Conservation (phyloP, 1,140 invertebrate species). For the Aleiodes sp. region DNA sequence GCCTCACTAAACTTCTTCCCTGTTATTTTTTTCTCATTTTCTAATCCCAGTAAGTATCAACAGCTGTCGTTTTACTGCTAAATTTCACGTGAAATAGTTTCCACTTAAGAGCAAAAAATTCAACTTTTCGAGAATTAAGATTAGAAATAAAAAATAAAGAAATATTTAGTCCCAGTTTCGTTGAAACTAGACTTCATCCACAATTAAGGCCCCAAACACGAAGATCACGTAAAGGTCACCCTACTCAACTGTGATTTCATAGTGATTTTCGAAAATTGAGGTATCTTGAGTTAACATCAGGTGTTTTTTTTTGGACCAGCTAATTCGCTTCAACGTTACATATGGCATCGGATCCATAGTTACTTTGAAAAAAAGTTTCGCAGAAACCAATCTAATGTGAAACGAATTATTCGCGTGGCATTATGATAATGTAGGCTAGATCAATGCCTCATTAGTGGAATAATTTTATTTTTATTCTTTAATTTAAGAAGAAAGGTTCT, state of each 20-base stretch:
- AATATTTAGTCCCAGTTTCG: neutral
- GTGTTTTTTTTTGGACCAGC: constrained; percentile 15
- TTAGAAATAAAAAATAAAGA: constrained; percentile 1
- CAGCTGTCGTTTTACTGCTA: constrained; percentile 25
- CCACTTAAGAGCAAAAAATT: neutral
- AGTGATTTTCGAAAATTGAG: constrained; percentile 42
- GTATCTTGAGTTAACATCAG: constrained; percentile 27
- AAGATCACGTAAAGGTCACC: constrained; percentile 25
- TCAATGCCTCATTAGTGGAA: constrained; percentile 19
- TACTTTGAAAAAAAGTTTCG: constrained; percentile 19
- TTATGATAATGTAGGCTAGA: constrained; percentile 11
- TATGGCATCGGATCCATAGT: constrained; percentile 31
- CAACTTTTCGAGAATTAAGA: neutral
- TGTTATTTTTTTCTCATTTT: constrained; percentile 28
- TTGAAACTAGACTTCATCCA: constrained; percentile 18
- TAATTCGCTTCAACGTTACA: constrained; percentile 26
- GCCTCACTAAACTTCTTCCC: constrained; percentile 6
- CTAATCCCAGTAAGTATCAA: neutral
- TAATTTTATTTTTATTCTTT: too few relatives aligned
- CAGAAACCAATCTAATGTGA: constrained; percentile 1
- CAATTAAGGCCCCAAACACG: constrained; percentile 11
- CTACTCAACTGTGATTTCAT: constrained; percentile 31
- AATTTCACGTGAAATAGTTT: constrained; percentile 32
- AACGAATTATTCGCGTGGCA: constrained; percentile 5
- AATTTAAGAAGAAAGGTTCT: neutral